A percentile compares a stretch with the other conserved stretches of the same genome.
These are phyloP conservation scores for Accipiter virgatus DNA, from an alignment of 2,113 vertebrate genomes.

Conservation along the genomic window DNA sequence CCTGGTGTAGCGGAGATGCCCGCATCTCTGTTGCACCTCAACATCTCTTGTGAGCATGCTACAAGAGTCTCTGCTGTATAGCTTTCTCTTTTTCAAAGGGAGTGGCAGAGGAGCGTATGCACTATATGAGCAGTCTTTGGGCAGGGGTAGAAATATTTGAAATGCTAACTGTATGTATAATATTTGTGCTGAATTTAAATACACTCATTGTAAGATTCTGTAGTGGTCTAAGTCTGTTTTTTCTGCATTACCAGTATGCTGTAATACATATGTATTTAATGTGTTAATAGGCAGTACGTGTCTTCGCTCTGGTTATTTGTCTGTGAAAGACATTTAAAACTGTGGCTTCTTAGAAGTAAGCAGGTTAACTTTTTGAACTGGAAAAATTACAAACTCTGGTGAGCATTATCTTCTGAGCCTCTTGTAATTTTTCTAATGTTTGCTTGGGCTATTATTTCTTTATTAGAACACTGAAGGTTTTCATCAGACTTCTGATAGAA, in stretches of 20 bases:
- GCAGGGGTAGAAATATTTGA: not conserved
- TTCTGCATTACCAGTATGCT: not conserved
- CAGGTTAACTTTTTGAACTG: not conserved
- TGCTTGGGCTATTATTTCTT: not conserved
- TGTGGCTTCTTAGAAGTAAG: not conserved
- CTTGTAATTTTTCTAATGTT: not conserved
- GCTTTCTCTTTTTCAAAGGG: not conserved
- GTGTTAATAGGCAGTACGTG: not conserved
- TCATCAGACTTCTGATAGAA: not conserved
- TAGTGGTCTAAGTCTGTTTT: not conserved
- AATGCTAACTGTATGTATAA: not conserved
- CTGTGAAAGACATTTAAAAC: not conserved
- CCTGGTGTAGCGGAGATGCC: not conserved
- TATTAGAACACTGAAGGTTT: not conserved
- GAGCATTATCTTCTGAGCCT: not conserved
- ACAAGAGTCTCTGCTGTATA: not conserved
- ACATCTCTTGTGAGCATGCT: not conserved
- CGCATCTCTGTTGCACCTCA: not conserved
- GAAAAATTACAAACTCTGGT: not conserved
- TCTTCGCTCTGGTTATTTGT: not conserved
- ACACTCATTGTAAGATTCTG: not conserved
- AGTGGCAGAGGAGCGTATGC: not conserved
- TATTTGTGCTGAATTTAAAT: not conserved
- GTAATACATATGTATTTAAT: not conserved
- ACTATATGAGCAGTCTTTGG: not conserved